Base-by-base conservation (phyloP, 2,113 vertebrate species). In the Psilopsiagon aymara region DNA sequence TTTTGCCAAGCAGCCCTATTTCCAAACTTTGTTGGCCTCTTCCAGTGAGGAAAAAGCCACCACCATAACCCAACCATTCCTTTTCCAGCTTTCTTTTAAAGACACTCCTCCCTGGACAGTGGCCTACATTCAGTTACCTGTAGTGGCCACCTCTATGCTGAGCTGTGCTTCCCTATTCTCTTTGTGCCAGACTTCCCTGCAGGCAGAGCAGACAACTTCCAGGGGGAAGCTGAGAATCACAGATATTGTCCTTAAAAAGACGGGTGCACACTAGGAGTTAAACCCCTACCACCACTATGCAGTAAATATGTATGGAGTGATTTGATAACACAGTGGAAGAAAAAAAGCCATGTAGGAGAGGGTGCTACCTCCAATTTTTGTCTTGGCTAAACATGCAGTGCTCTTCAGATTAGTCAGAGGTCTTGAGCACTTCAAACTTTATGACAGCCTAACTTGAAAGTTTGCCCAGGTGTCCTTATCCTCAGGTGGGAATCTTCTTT, bases 271-370 rank as follows among this genome's bases (percentile, higher is more conserved):
- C 8, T 53, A n/a, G 47, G 15, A 23, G 55, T 59, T 49, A 1
- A 79, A 1, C 0, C 4, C 17, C 25, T 59, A 0, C 4, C 15
- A 23, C 53, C 23, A 39, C 8, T 10, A 23, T 17, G 13, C 11
- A 28, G 23, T 39, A 49, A 52, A 13, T 31, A 53, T 5, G 3
- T 23, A 29, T 6, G 28, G 8, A 93, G 7, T 53, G 19, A 85
- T 23, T 31, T 4, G 1, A 2, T 62, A 69, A 85, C 39, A 70
- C 3, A 44, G 18, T 24, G 13, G 47, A 49, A 86, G 2, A 73
- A 29, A 74, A 74, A 86, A 46, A 49, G 7, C 1, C 12, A 57
- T 12, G 29, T 3, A 86, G 46, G 13, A 78, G 5, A 52, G 25
- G 2, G 1, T 62, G 44, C 9, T 60, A 52, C 13, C 29, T 80